Conservation (phyloP, 37 sponge, comb jelly and placozoan genomes). For the Cliona cf. orientalis region DNA sequence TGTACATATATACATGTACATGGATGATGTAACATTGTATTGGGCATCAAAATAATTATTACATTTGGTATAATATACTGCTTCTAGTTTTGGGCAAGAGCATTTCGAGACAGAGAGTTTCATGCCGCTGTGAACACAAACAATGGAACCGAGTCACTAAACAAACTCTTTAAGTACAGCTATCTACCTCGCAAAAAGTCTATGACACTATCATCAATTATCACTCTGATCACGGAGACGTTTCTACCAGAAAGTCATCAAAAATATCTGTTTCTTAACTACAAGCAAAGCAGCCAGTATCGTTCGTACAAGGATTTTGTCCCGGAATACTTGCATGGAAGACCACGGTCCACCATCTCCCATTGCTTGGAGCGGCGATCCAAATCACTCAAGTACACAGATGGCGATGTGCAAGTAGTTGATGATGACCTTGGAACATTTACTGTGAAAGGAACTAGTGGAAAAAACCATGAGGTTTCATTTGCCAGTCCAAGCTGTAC, state of each 20-base stretch:
- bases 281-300: neutral
- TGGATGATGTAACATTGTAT: too few species aligned
- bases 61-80: neutral
- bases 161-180: constrained; percentile 24
- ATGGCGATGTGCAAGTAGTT: neutral
- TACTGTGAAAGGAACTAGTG: neutral
- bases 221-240: neutral
- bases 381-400: neutral
- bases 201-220: neutral
- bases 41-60: neutral
- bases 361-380: constrained; percentile 20
- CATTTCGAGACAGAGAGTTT: constrained; percentile 12
- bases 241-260: constrained; percentile 20
- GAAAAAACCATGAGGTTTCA: neutral
- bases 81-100: constrained; percentile 19
- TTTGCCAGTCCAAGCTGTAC: constrained; percentile 1
- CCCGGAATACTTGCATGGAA: constrained; percentile 15
- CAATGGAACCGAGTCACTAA: constrained; percentile 31
- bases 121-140: constrained; percentile 20
- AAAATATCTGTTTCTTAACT: constrained; percentile 19
- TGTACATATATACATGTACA: constrained; percentile 5
- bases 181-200: constrained; percentile 2
- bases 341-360: constrained; percentile 5
- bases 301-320: constrained; percentile 14
- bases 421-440: neutral